phyloP scores from a whole-genome alignment of 2,888 invertebrate species.

The Cryptus viduatorius region DNA sequence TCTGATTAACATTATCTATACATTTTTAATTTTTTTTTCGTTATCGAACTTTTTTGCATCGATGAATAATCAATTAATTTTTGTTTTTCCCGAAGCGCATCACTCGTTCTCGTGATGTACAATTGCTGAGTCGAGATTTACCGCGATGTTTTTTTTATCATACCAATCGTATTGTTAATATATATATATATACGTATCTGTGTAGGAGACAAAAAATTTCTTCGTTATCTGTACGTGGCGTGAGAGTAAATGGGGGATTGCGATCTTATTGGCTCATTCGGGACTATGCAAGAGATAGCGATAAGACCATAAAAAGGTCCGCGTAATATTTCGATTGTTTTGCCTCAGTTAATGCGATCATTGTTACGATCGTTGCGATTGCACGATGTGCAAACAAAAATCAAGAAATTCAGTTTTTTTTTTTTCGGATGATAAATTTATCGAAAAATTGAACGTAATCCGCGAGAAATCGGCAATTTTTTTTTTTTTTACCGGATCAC shows the following conservation, averaged over 20 bases:
- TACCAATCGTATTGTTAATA: neutral
- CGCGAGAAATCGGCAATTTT: too few species aligned
- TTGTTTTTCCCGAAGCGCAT: neutral
- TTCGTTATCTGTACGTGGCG: neutral
- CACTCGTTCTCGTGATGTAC: neutral
- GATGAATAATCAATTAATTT: constrained; percentile 1
- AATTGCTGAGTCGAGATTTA: constrained; percentile 12
- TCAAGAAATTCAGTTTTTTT: neutral
- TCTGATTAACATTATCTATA: constrained; percentile 14
- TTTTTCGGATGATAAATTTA: neutral
- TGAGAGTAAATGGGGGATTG: neutral
- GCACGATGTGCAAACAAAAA: neutral
- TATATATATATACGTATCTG: constrained; percentile 9
- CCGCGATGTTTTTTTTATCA: neutral
- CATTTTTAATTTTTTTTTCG: neutral
- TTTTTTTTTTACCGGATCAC: too few species aligned
- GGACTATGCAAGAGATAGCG: constrained; percentile 10
- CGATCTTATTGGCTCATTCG: neutral
- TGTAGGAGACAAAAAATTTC: neutral
- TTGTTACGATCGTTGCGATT: neutral
- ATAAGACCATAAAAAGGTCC: neutral
- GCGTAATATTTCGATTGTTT: neutral
- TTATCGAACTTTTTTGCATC: neutral
- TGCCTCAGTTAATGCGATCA: neutral
- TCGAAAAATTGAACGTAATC: neutral